These are phyloP conservation scores for Venustoraphidia nigricollis DNA, from an alignment of 2,888 invertebrate species.

Conservation along the genomic window DNA sequence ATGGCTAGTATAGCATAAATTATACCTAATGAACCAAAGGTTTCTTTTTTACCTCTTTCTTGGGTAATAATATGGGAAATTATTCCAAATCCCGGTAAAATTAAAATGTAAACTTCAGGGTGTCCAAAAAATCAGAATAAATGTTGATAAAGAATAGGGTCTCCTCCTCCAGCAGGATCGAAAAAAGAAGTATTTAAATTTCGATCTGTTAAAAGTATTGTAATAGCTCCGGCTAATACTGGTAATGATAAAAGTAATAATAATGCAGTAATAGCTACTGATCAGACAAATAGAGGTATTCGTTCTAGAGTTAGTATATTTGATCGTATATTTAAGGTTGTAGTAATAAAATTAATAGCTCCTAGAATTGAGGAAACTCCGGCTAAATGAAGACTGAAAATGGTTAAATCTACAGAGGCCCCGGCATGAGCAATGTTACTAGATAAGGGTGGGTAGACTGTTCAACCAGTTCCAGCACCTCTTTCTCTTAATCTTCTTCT, in stretches of 20 bases:
- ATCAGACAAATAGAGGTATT: slow-evolving; percentile 59
- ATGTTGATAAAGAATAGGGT: slow-evolving; percentile 68
- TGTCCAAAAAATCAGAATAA: slow-evolving; percentile 82
- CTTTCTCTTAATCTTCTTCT: slow-evolving; percentile 47
- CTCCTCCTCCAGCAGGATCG: slow-evolving; percentile 65
- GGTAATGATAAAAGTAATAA: slow-evolving; percentile 53
- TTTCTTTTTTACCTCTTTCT: slow-evolving; percentile 60
- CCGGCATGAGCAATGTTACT: slow-evolving; percentile 46
- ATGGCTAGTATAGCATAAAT: slow-evolving; percentile 74
- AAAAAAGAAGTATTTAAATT: slow-evolving; percentile 71
- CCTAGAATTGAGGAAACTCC: slow-evolving; percentile 60
- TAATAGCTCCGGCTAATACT: slow-evolving; percentile 65
- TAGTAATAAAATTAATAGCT: slow-evolving; percentile 66
- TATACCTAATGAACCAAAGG: slow-evolving; percentile 57
- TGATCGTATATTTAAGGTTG: slow-evolving; percentile 55
- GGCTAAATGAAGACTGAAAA: slow-evolving; percentile 62
- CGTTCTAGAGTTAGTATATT: slow-evolving; percentile 42
- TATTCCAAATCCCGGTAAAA: slow-evolving; percentile 69
- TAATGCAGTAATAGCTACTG: slow-evolving; percentile 49
- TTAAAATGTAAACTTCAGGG: slow-evolving; percentile 76
- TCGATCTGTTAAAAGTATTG: slow-evolving; percentile 63
- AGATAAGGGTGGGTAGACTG: slow-evolving; percentile 57
- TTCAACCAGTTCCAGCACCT: slow-evolving; percentile 66
- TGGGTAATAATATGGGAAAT: slow-evolving; percentile 63
- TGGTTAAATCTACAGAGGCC: slow-evolving; percentile 55